Evolutionary conservation across 2,113 vertebrate species (phyloP), one percentile per base, ranked within the genome.

Genomic region (Merops nubicus): DNA sequence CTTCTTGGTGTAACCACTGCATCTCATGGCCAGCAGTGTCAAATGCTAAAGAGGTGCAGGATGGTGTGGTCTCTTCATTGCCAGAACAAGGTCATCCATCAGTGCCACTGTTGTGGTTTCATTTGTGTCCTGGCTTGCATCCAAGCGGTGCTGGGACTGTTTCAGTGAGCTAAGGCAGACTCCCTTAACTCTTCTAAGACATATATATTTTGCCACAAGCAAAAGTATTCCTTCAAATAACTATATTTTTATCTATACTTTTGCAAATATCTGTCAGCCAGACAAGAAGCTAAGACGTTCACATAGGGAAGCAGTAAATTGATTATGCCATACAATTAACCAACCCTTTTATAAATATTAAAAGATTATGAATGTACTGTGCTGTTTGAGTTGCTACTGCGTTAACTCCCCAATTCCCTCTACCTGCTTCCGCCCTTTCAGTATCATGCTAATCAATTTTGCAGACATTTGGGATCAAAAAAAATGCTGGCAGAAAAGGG

Each of bases 1-100:
- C 57, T 76, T 68, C 45, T 38, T 75, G 73, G 23, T 74, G 51
- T 63, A 81, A 81, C 79, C 93, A 85, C 90, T 88, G 53, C 81
- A 48, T 64, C 69, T 89, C 69, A 33, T 45, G 80, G 69, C 75
- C 72, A 72, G 62, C 31, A 43, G 28, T 83, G 79, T 72, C 59
- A 76, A 70, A 86, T 2, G 6, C 75, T 92, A 28, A 91, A 96
- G 93, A 96, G 74, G 77, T 95, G 87, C 57, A 79, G 65, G 47
- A 72, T 82, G 86, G 12, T 90, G 79, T 91, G 83, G 57, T 68
- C 48, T 80, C 79, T 45, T 90, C 42, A 10, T 78, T 81, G 76
- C 86, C 17, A 47, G 76, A 80, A 89, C 0, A 0, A 87, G 69
- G 48, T 91, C 69, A 93, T 92, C 68, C 51, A 56, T 94, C 95